Base-by-base conservation (phyloP, 2,113 vertebrate genomes). In the Dromiciops gliroides region DNA sequence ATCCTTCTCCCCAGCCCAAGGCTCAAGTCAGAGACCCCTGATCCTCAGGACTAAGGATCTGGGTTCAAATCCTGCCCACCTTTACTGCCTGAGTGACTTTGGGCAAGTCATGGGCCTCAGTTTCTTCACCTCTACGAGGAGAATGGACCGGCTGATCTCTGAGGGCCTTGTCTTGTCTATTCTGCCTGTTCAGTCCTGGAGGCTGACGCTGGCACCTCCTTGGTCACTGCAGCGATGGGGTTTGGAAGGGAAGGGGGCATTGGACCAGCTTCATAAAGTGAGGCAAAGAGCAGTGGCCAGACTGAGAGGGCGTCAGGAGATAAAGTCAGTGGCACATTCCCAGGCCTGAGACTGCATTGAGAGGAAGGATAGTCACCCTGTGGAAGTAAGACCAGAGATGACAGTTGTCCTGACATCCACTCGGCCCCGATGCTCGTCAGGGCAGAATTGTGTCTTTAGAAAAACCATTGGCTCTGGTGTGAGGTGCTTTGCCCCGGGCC, bases 401-500 rank as follows among this genome's bases (percentile, higher is more conserved):
- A 48, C 37, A 44, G 56, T 50, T 67, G 50, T 51, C 9, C 0
- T 1, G 60, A 0, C 0, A 56, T 75, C 52, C 52, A 92, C 1
- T 0, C 19, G 50, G 89, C 23, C 60, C 51, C 25, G 88, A 0
- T 0, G 44, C 95, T 56, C 44, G 9, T 90, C 89, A 37, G 24
- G 89, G 31, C 31, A 67, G 25, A 48, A 89, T 22, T 10, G 44
- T 28, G 7, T 48, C 25, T 48, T 12, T 48, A 26, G 44, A 4
- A 6, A 44, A 6, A 48, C 19, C 2, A 22, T 26, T 53, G 25
- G 89, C 47, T 48, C 26, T 48, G 89, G 31, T 6, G 60, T 37
- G 60, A 67, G 96, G 97, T 94, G 96, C 97, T 67, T 95, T 97
- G 97, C 90, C 97, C 94, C 95, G 5, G 91, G 96, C 96, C 98